Evolutionary conservation across 2,888 invertebrate genomes (phyloP).

Genomic region (Lasioglossum oenotherae): DNA sequence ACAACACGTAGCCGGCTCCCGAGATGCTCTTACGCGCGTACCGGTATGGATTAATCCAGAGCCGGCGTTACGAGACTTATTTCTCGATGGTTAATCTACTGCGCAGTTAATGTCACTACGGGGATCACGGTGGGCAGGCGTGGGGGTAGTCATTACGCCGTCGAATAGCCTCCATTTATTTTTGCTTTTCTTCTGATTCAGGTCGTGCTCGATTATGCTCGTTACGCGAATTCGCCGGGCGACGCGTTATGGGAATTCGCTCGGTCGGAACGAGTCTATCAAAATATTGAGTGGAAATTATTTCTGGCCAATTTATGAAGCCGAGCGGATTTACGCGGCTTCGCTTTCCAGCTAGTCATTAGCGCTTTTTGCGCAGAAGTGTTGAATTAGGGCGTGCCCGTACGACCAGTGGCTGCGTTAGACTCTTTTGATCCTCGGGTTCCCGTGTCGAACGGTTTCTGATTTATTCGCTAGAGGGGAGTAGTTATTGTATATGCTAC

Average conservation of each 20-base stretch:
- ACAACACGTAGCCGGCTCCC: constrained; percentile 6
- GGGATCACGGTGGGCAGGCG: background rate
- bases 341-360: background rate
- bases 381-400: constrained; percentile 15
- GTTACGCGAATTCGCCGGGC: constrained; percentile 10
- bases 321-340: background rate
- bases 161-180: background rate
- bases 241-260: constrained; percentile 14
- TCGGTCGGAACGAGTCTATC: constrained; percentile 23
- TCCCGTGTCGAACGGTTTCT: background rate
- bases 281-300: constrained; percentile 21
- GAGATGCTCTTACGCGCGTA: constrained; percentile 33
- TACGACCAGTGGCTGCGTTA: background rate
- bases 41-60: constrained; percentile 56
- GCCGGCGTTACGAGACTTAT: constrained; percentile 32
- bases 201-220: constrained; percentile 25
- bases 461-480: background rate
- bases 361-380: background rate
- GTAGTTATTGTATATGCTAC: background rate
- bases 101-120: constrained; percentile 53
- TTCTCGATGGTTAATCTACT: constrained; percentile 60
- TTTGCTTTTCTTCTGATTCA: background rate
- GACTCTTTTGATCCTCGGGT: background rate
- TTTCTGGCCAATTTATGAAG: background rate
- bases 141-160: constrained; percentile 51